phyloP scores from a whole-genome alignment of 2,888 invertebrate species.

The Bellardia pandia region DNA sequence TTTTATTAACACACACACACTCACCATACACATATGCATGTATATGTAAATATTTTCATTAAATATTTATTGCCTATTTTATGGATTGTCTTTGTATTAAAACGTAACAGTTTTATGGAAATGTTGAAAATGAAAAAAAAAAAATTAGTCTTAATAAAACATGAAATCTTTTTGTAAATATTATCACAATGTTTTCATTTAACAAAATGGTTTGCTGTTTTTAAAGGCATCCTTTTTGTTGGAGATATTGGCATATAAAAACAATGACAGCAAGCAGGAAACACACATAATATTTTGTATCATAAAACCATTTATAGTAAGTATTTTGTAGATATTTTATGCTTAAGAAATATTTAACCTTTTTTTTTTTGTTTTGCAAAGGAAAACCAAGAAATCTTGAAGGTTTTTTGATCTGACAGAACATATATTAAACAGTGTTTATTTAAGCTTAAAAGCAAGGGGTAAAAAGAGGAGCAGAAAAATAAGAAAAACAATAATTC shows the following conservation, averaged over 20 bases:
- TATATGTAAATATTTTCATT: constrained; percentile 37
- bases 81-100: constrained; percentile 30
- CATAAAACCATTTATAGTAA: constrained; percentile 51
- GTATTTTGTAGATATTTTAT: constrained; percentile 51
- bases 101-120: not conserved
- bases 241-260: not conserved
- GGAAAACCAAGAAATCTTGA: not conserved
- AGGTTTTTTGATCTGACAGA: constrained; percentile 34
- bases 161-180: constrained; percentile 37
- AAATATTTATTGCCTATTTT: constrained; percentile 66
- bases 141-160: constrained; percentile 33
- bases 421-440: constrained; percentile 64
- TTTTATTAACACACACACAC: not conserved
- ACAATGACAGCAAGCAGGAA: constrained; percentile 2
- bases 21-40: no score
- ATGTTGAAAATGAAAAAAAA: not conserved
- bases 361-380: not conserved
- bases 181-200: constrained; percentile 37
- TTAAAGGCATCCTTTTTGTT: constrained; percentile 35
- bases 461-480: not conserved
- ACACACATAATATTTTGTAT: constrained; percentile 4
- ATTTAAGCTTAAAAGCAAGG: constrained; percentile 44
- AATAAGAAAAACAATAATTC: not conserved
- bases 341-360: constrained; percentile 34
- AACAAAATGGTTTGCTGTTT: not conserved